phyloP scores from a whole-genome alignment of 2,113 vertebrate genomes.

The Scomber scombrus region DNA sequence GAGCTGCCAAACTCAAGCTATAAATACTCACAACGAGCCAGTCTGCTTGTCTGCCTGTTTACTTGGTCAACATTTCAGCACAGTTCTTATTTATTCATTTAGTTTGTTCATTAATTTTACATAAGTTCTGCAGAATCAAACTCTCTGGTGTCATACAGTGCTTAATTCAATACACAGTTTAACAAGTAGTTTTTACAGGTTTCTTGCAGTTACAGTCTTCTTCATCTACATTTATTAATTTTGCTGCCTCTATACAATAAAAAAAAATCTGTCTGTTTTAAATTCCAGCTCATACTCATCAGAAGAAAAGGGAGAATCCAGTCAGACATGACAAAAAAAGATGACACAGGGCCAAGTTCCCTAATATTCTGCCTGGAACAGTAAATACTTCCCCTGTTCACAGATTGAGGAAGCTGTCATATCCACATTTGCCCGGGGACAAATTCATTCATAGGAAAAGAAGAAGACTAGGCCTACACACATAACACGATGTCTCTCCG shows the following conservation, averaged over 20 bases:
- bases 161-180: constrained; percentile 7
- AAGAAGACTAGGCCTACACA: constrained; percentile 41
- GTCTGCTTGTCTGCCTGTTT: constrained; percentile 75
- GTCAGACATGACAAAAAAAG: constrained; percentile 70
- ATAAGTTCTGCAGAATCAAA: constrained; percentile 42
- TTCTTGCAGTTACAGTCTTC: background rate
- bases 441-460: constrained; percentile 71
- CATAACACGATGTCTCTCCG: constrained; percentile 31
- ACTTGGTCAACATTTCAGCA: constrained; percentile 74
- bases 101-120: constrained; percentile 56
- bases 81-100: constrained; percentile 44
- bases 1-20: constrained; percentile 75
- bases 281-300: constrained; percentile 24
- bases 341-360: constrained; percentile 77
- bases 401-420: constrained; percentile 74
- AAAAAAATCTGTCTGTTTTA: constrained; percentile 12
- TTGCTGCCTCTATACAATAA: constrained; percentile 6
- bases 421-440: constrained; percentile 65
- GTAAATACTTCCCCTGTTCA: constrained; percentile 69
- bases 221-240: constrained; percentile 13
- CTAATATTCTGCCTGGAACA: constrained; percentile 76
- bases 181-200: background rate
- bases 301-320: constrained; percentile 65
- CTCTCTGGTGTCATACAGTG: background rate
- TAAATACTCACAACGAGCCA: constrained; percentile 75